phyloP scores from a whole-genome alignment of 2,888 invertebrate species.

The Cataglyphis livida region DNA sequence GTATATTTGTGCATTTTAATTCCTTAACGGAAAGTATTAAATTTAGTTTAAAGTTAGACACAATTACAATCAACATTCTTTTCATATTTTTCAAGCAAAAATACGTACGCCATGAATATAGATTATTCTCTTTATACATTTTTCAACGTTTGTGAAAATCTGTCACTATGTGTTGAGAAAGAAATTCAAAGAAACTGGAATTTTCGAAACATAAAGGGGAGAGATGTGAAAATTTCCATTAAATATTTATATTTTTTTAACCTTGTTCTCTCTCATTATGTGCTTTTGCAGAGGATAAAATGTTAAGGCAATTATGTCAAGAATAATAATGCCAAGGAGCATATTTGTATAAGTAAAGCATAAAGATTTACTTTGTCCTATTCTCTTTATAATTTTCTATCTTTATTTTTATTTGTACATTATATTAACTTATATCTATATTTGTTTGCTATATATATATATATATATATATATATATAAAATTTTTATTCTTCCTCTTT shows the following conservation, averaged over 20 bases:
- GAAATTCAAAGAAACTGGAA: conserved; percentile 17
- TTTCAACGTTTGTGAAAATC: not conserved
- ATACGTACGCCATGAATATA: not conserved
- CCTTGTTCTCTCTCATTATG: not conserved
- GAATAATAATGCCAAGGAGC: not conserved
- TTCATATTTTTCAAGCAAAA: conserved; percentile 6
- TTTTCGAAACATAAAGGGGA: conserved; percentile 14
- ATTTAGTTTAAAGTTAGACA: conserved; percentile 48
- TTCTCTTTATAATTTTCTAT: not conserved
- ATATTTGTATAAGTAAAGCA: not conserved
- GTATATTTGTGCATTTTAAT: not conserved
- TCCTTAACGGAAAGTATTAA: conserved; percentile 37
- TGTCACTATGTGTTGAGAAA: not conserved
- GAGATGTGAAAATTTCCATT: not conserved
- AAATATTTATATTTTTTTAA: conserved; percentile 18
- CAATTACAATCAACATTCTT: conserved; percentile 34
- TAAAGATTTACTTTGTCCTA: not conserved
- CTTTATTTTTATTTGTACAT: not conserved
- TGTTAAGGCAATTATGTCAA: not conserved
- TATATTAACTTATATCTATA: not conserved
- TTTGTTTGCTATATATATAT: not conserved
- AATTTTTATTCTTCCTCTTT: too few species aligned
- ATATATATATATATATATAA: too few species aligned
- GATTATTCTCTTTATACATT: not conserved
- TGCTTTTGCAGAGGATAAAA: not conserved